Percentiles rank a stretch among this genome's conserved stretches.
These are phyloP conservation scores for Arrhamphus sclerolepis DNA, from an alignment of 2,797 vertebrate species.

Conservation along the genomic window DNA sequence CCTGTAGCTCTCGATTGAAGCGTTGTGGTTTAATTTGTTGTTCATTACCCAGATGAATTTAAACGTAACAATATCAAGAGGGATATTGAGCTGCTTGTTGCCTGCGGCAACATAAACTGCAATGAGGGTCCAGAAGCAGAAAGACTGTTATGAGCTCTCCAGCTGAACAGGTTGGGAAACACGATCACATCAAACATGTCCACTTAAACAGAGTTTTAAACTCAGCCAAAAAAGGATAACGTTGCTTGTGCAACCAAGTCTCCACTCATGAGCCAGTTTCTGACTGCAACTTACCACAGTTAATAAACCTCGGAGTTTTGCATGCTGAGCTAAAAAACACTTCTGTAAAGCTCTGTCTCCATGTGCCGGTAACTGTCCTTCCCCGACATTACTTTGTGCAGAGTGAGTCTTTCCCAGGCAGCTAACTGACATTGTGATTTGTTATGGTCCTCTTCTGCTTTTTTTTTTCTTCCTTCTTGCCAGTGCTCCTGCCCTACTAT, in stretches of 20 bases:
- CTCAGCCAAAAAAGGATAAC: not conserved
- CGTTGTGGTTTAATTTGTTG: too few species aligned
- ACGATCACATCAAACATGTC: not conserved
- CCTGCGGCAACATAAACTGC: not conserved
- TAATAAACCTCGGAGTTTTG: conserved; percentile 13
- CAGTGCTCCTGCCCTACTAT: conserved; percentile 53
- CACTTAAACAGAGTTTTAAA: not conserved
- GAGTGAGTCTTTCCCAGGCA: conserved; percentile 82
- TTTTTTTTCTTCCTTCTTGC: conserved; percentile 62
- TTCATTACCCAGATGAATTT: too few species aligned
- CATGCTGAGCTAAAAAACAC: conserved; percentile 18
- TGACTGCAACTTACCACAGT: conserved; percentile 7
- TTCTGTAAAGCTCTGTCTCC: conserved; percentile 7
- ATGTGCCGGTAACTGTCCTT: conserved; percentile 25
- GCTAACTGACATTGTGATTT: conserved; percentile 88
- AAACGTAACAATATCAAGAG: not conserved
- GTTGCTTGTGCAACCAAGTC: too few species aligned
- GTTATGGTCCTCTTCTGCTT: conserved; percentile 85
- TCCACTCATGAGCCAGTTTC: not conserved
- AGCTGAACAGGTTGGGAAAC: not conserved
- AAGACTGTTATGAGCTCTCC: not conserved
- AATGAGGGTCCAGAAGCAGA: not conserved
- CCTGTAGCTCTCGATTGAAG: too few species aligned
- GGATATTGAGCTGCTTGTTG: not conserved
- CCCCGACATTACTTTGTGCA: conserved; percentile 49